phyloP scores from a whole-genome alignment of 2,888 invertebrate genomes.

The Ditula angustiorana region DNA sequence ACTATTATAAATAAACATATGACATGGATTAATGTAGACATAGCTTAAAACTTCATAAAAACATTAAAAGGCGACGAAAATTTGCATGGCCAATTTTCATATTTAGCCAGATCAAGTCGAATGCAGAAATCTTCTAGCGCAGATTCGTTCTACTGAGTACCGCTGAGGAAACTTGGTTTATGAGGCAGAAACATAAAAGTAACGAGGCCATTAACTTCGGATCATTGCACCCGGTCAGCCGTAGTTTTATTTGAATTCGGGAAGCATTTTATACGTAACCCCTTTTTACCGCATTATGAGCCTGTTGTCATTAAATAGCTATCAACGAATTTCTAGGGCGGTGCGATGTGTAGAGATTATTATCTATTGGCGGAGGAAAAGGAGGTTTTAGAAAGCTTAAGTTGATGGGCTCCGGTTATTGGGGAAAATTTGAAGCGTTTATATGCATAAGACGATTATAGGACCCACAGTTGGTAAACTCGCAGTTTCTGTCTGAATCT shows the following conservation, averaged over 20 bases:
- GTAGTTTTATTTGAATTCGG: conserved; percentile 52
- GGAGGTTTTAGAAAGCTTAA: conserved; percentile 5
- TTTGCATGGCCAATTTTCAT: background rate
- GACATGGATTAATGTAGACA: too few species aligned
- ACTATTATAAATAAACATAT: too few species aligned
- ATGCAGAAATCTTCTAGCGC: conserved; percentile 4
- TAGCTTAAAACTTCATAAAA: too few species aligned
- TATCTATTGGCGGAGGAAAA: conserved; percentile 13
- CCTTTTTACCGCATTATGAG: conserved; percentile 43
- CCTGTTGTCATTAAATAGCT: conserved; percentile 44
- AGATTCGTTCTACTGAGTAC: conserved; percentile 39
- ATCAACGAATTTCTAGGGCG: conserved; percentile 33
- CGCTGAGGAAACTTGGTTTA: conserved; percentile 51
- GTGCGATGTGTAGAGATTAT: conserved; percentile 12
- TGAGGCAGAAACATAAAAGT: conserved; percentile 58
- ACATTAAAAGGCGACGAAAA: too few species aligned
- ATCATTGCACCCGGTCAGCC: conserved; percentile 56
- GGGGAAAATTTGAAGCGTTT: background rate
- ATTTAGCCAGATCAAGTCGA: background rate
- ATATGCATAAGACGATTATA: background rate
- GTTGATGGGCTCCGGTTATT: conserved; percentile 2
- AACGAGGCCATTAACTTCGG: conserved; percentile 56
- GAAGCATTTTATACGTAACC: conserved; percentile 42
- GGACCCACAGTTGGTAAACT: background rate
- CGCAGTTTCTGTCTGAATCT: background rate